Conservation (phyloP, 2,797 vertebrate genomes). For the Anabas testudineus region DNA sequence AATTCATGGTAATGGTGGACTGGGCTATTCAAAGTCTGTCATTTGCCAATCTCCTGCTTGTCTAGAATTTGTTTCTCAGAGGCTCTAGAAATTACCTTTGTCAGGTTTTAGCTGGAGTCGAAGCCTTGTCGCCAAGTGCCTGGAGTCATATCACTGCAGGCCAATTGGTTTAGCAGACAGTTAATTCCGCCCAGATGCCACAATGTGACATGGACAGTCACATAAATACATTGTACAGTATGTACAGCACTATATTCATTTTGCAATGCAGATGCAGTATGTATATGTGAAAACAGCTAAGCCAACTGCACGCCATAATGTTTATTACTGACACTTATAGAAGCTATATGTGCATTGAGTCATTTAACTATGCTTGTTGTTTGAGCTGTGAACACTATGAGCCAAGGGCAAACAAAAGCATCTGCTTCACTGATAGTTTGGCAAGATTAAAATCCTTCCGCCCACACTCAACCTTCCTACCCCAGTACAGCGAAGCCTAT, state of each 20-base stretch:
- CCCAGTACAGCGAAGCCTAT: neutral
- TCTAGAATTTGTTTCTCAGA: slow-evolving; percentile 34
- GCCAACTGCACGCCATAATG: neutral
- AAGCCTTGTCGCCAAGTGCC: slow-evolving; percentile 23
- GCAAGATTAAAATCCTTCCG: slow-evolving; percentile 23
- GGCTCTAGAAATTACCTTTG: slow-evolving; percentile 42
- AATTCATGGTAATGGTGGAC: slow-evolving; percentile 41
- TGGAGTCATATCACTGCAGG: slow-evolving; percentile 29
- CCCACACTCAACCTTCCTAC: neutral
- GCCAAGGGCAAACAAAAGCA: slow-evolving; percentile 20
- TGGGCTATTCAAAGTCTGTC: slow-evolving; percentile 41
- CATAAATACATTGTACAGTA: neutral
- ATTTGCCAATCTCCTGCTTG: slow-evolving; percentile 45
- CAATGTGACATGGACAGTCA: slow-evolving; percentile 4
- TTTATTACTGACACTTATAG: slow-evolving; percentile 18
- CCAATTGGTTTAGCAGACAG: slow-evolving; percentile 20
- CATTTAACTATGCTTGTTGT: slow-evolving; percentile 8
- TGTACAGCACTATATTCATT: neutral
- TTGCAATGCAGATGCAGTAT: slow-evolving; percentile 1
- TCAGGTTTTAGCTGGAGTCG: slow-evolving; percentile 32
- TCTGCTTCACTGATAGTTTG: slow-evolving; percentile 19
- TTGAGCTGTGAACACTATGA: neutral
- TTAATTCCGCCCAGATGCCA: slow-evolving; percentile 16
- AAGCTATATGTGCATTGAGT: slow-evolving; percentile 19
- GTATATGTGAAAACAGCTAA: slow-evolving; percentile 1